A percentile compares a stretch with the other conserved stretches of the same genome.
phyloP scores from a whole-genome alignment of 2,888 invertebrate genomes.

The Lypha dubia region DNA sequence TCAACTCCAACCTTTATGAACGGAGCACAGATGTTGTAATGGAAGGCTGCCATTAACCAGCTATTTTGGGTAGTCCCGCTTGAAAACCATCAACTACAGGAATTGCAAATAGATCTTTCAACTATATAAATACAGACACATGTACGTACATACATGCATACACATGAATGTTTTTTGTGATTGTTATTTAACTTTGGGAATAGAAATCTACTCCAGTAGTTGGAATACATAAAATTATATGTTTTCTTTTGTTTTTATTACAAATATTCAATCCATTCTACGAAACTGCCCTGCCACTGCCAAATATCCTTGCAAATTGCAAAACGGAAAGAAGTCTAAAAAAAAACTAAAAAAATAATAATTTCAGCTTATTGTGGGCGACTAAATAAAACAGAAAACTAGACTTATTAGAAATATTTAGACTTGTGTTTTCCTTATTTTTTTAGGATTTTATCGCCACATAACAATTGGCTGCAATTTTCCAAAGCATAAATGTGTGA shows the following conservation, averaged over 20 bases:
- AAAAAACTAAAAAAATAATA: too few species aligned
- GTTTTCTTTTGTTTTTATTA: neutral
- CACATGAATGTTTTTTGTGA: too few species aligned
- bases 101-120: neutral
- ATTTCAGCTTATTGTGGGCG: conserved; percentile 18
- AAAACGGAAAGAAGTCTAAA: neutral
- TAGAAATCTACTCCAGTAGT: neutral
- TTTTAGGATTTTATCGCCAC: conserved; percentile 4
- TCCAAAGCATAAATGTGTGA: conserved; percentile 67
- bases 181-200: neutral
- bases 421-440: conserved; percentile 4
- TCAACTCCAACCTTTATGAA: conserved; percentile 26
- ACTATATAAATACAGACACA: too few species aligned
- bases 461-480: conserved; percentile 80
- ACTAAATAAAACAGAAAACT: neutral
- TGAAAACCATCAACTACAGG: neutral
- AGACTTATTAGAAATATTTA: conserved; percentile 2
- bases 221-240: too few species aligned
- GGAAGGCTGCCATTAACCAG: neutral
- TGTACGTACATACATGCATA: too few species aligned
- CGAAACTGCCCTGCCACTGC: conserved; percentile 15
- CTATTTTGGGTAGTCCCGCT: neutral
- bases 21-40: neutral
- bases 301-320: conserved; percentile 15
- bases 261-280: neutral